These are phyloP conservation scores for Lophotis ruficrista DNA, from an alignment of 2,113 vertebrate genomes.

Conservation along the genomic window DNA sequence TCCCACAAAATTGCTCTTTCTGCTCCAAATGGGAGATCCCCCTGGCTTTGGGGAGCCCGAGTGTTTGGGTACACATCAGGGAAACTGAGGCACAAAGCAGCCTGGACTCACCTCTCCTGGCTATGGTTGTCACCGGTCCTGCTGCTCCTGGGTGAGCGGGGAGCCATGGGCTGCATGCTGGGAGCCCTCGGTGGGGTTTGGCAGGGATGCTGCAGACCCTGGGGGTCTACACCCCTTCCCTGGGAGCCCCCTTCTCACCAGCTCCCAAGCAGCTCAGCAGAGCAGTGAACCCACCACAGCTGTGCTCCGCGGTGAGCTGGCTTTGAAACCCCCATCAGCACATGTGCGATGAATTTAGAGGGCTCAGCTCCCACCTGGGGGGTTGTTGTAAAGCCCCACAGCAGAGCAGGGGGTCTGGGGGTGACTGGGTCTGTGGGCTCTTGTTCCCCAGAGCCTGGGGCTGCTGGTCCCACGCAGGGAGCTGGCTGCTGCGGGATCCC, in stretches of 20 bases:
- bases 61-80: not conserved
- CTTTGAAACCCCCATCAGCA: not conserved
- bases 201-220: not conserved
- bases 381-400: not conserved
- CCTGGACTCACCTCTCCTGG: not conserved
- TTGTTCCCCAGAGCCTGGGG: too few species aligned
- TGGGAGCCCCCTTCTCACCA: not conserved
- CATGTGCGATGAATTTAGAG: not conserved
- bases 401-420: accelerated
- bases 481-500: not conserved
- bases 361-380: not conserved
- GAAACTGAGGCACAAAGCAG: not conserved
- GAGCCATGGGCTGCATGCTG: accelerated
- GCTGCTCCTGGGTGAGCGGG: not conserved
- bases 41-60: not conserved
- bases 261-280: accelerated
- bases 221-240: not conserved
- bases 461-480: accelerated
- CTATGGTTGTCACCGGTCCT: accelerated
- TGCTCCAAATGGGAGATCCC: not conserved
- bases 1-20: not conserved
- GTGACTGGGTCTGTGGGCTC: not conserved
- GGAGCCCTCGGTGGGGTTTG: not conserved
- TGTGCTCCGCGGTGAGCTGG: accelerated
- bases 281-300: accelerated